These are phyloP conservation scores for Leuctra nigra DNA, from an alignment of 2,888 invertebrate species.

Conservation along the genomic window DNA sequence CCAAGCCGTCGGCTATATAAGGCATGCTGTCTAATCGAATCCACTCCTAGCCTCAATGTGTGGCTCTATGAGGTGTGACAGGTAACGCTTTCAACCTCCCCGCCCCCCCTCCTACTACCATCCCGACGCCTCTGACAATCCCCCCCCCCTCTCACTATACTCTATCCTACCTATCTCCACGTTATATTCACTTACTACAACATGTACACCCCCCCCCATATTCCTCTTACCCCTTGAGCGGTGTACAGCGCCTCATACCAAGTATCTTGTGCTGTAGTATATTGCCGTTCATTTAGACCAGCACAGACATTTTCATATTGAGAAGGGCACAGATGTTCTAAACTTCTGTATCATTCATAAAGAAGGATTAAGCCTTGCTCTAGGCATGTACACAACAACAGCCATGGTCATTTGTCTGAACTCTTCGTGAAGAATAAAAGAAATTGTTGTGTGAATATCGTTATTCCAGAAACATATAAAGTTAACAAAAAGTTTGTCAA, in stretches of 20 bases:
- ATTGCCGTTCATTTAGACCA: not conserved
- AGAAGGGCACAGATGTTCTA: conserved; percentile 11
- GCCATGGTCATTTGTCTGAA: too few relatives aligned
- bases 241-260: too few relatives aligned
- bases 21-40: conserved; percentile 18
- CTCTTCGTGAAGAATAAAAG: too few relatives aligned
- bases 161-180: not conserved
- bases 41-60: conserved; percentile 6
- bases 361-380: conserved; percentile 14
- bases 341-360: conserved; percentile 13
- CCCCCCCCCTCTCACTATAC: not conserved
- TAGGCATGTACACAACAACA: too few relatives aligned
- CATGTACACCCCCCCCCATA: not conserved
- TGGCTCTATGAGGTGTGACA: conserved; percentile 15
- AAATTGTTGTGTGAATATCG: too few relatives aligned
- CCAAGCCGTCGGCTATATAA: too few relatives aligned
- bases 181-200: conserved; percentile 1
- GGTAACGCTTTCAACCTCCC: conserved; percentile 15
- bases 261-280: not conserved
- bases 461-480: too few relatives aligned
- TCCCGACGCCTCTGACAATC: conserved; percentile 1
- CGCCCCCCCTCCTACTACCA: not conserved
- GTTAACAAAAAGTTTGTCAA: too few relatives aligned
- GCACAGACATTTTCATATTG: conserved; percentile 7
- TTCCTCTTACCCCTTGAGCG: too few relatives aligned